phyloP scores from a whole-genome alignment of 1,140 invertebrate species.

The Holcopasites calliopsidis region DNA sequence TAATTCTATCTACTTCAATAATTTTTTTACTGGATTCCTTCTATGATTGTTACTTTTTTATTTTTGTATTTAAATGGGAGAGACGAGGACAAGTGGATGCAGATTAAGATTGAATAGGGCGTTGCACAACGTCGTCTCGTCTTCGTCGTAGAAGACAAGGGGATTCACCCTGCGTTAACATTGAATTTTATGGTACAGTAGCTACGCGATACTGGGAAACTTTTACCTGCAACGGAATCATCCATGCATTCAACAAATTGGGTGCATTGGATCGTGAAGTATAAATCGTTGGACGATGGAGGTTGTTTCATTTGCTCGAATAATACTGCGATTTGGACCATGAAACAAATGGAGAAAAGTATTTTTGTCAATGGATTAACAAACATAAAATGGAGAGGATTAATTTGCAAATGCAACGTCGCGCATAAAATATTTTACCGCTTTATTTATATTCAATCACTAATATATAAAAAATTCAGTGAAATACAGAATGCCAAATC shows the following conservation, averaged over 20 bases:
- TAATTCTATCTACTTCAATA: no score
- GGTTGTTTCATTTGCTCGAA: not conserved
- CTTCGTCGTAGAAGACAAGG: not conserved
- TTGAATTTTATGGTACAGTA: slow-evolving; percentile 42
- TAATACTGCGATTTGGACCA: not conserved
- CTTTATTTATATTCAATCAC: not conserved
- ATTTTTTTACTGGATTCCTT: no score
- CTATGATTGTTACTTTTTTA: no score
- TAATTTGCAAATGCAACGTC: not conserved
- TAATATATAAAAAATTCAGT: no score
- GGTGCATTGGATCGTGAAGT: slow-evolving; percentile 34
- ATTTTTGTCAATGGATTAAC: not conserved
- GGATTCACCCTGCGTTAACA: not conserved
- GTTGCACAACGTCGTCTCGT: not conserved
- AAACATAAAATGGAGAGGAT: not conserved
- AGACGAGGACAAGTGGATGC: no score
- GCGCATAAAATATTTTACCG: no score
- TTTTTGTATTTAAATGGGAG: no score
- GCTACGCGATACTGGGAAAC: slow-evolving; percentile 17
- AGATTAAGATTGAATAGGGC: no score
- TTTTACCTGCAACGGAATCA: slow-evolving; percentile 32
- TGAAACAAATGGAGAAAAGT: not conserved
- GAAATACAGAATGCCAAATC: not conserved
- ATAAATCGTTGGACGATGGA: slow-evolving; percentile 5
- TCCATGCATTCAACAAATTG: slow-evolving; percentile 45